Evolutionary conservation across 2,888 invertebrate species (phyloP), one percentile per base, ranked within the genome.

Genomic region (Homarus gammarus): DNA sequence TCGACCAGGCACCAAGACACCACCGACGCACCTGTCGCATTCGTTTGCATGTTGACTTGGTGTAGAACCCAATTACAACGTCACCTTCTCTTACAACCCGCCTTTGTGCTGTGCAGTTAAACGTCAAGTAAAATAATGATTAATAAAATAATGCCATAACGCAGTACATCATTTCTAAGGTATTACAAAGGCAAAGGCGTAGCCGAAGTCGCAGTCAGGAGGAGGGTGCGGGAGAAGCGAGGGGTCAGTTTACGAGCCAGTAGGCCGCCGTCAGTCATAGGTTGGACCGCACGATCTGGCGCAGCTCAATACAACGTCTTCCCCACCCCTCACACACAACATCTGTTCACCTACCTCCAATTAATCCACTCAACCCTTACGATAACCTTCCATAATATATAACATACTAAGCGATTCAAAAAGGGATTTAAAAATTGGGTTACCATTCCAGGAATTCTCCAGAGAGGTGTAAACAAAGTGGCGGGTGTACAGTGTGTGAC

Each of bases 241-340:
- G 49, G 82, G 82, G 82, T 82, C 82, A 82, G 68, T 82, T 82
- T 82, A 82, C 70, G 49, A 82, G 82, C 68, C 68, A 70, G 82
- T 82, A 82, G 82, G 82, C 68, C 68, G 70, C 68, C 49, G 82
- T 68, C 82, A 82, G 82, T 82, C 82, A 70, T 44, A 64, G 82
- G 82, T 82, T 81, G 68, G 56, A 56, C 78, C 82, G 44, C 82
- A 33, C 82, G 40, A 68, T 82, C 22, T 44, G 49, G 68, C 82
- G 82, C 68, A 68, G 82, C 82, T 78, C 78, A 56, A 78, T 78
- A 78, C 78, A 78, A 15, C 78, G 61, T 56, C 78, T 78, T 78
- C 78, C 56, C 78, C 56, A 33, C 44, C 56, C 44, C 56, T 18
- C 22, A 18, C 78, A 56, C 78, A 56, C 56, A 78, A 78, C 56